Evolutionary conservation across 92 coral and sea anemone species (phyloP).

Genomic region (Porites lobata): DNA sequence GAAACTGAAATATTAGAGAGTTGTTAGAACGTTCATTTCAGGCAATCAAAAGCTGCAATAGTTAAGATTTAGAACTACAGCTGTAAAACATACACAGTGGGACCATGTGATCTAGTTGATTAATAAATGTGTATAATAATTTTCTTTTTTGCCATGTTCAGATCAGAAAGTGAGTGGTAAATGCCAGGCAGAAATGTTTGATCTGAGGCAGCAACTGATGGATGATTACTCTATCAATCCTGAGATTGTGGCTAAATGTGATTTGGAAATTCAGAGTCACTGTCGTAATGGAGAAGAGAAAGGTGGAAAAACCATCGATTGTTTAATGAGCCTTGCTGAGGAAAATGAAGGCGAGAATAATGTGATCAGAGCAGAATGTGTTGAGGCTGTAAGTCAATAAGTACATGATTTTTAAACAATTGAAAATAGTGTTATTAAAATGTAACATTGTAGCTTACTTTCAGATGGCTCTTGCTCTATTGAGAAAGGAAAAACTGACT

Average conservation of each 20-base stretch:
- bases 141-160: conserved; percentile 12
- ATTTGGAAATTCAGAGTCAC: conserved; percentile 69
- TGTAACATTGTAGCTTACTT: too few relatives aligned
- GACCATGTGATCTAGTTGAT: too few relatives aligned
- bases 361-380: conserved; percentile 60
- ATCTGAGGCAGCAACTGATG: conserved; percentile 90
- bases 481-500: too few relatives aligned
- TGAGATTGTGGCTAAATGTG: conserved; percentile 86
- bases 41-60: too few relatives aligned
- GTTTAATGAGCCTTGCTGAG: conserved; percentile 93
- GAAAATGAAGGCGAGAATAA: conserved; percentile 59
- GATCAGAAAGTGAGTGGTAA: conserved; percentile 78
- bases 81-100: too few relatives aligned
- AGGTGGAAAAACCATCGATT: conserved; percentile 95
- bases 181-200: conserved; percentile 92
- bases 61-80: too few relatives aligned
- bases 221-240: conserved; percentile 95
- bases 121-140: too few relatives aligned
- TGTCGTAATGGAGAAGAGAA: conserved; percentile 69
- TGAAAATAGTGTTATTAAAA: too few relatives aligned
- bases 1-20: too few relatives aligned
- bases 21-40: too few relatives aligned
- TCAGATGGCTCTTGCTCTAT: too few relatives aligned
- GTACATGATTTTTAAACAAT: neutral
- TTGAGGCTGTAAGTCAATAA: conserved; percentile 74